A percentile compares a stretch with the other conserved stretches of the same genome.
Evolutionary conservation across 2,888 invertebrate species (phyloP).

Genomic region (Leptinotarsa rubiginosa): DNA sequence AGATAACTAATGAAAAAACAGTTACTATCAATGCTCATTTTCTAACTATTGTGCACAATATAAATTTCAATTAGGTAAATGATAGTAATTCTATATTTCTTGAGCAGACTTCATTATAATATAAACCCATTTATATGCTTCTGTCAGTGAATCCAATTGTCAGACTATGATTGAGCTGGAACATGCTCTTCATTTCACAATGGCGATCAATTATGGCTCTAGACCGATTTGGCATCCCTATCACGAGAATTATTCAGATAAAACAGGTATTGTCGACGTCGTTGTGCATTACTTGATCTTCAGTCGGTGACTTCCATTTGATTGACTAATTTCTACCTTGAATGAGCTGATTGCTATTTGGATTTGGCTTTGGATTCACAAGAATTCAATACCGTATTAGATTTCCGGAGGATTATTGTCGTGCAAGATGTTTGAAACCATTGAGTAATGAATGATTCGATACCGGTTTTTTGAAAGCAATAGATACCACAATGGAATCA

Average conservation of each 20-base stretch:
- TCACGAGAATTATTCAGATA: slow-evolving; percentile 3
- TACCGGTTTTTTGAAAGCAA: too few species aligned
- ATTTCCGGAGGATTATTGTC: too few species aligned
- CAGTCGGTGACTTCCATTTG: neutral
- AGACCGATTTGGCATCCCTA: neutral
- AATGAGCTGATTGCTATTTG: neutral
- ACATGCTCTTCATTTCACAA: neutral
- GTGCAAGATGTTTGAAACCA: too few species aligned
- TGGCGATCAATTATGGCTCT: neutral
- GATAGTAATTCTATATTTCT: too few species aligned
- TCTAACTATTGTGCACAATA: too few species aligned
- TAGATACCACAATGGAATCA: too few species aligned
- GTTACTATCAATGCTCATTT: too few species aligned
- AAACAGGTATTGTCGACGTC: neutral
- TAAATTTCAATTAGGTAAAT: too few species aligned
- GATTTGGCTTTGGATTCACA: neutral
- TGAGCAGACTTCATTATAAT: neutral
- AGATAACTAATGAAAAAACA: too few species aligned
- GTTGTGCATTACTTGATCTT: neutral
- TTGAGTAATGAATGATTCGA: too few species aligned
- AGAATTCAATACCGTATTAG: neutral
- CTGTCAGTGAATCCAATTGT: neutral
- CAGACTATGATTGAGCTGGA: neutral
- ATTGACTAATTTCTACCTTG: neutral
- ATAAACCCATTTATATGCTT: neutral